Evolutionary conservation across 2,113 vertebrate species (phyloP), one percentile per base, ranked within the genome.

Genomic region (Salvelinus fontinalis): DNA sequence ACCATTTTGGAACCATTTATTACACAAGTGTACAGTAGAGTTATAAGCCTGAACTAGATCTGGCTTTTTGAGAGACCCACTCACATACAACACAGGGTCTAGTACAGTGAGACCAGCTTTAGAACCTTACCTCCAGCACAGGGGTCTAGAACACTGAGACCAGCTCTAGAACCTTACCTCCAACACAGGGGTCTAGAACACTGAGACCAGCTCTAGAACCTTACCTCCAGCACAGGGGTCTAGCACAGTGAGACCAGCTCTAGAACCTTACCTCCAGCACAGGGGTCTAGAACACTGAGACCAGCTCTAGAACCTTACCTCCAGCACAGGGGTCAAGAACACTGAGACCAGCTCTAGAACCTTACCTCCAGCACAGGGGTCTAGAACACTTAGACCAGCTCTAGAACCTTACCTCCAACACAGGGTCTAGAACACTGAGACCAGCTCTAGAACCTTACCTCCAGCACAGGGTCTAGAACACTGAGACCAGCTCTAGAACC

Each of bases 401-500:
- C 9, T 66, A 22, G 26, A 3, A 60, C 18, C 1, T 92, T 94
- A 97, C 98, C 98, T 95, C 96, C 97, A 1, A 95, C 95, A 5
- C 98, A 99, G 7, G 96, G 94, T 79, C 95, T 95, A 83, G 97
- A 97, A 69, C 98, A 99, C 1, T 95, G 95, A 0, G 97, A 98
- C 98, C 98, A 99, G 77, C 94, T 99, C 93, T 98, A n/a, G n/a
- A n/a, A n/a, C n/a, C n/a, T n/a, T n/a, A n/a, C 98, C 98, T 95
- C 96, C 34, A 39, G 2, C 34, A 39, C 34, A 39, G 3, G 34
- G 13, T 51, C 49, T 8, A 67, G 9, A 97, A 69, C 98, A 99
- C 0, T 95, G 95, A 0, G 97, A 98, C 97, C 97, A 99, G 77
- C 94, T 99, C 92, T 11, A 11, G 39, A 3, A 60, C 11, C 1